Evolutionary conservation across 2,797 vertebrate species (phyloP).

Genomic region (Paratrypauchen microcephalus): DNA sequence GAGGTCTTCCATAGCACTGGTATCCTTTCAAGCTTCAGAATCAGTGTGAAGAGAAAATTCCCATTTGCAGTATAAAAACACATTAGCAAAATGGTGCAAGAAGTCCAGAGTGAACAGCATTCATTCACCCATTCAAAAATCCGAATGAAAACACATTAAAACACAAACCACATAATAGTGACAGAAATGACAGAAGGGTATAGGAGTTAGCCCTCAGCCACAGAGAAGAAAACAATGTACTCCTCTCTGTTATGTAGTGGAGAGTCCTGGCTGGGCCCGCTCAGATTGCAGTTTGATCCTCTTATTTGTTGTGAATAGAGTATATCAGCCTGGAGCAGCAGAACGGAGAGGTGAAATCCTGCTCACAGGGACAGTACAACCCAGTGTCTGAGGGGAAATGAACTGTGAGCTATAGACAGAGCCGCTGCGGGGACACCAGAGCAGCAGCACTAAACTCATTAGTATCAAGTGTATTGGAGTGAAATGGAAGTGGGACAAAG

Average conservation of each 20-base stretch:
- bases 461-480: slow-evolving; percentile 32
- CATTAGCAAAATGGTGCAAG: too few relatives aligned
- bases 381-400: slow-evolving; percentile 50
- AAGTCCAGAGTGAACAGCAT: too few relatives aligned
- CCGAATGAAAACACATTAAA: too few relatives aligned
- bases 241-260: slow-evolving; percentile 25
- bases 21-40: too few relatives aligned
- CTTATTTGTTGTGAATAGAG: slow-evolving; percentile 64
- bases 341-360: slow-evolving; percentile 51
- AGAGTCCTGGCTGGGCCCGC: slow-evolving; percentile 30
- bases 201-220: not conserved
- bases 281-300: slow-evolving; percentile 55
- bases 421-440: slow-evolving; percentile 41
- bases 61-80: too few relatives aligned
- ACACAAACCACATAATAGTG: too few relatives aligned
- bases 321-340: slow-evolving; percentile 51
- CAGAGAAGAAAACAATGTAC: slow-evolving; percentile 23
- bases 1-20: too few relatives aligned
- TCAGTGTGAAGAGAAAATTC: too few relatives aligned
- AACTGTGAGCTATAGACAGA: slow-evolving; percentile 50
- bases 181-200: not conserved
- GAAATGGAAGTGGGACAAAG: slow-evolving; percentile 36
- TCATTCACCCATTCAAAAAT: too few relatives aligned
- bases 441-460: slow-evolving; percentile 59
- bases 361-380: slow-evolving; percentile 49